These are phyloP conservation scores for Botrylloides violaceus DNA, from an alignment of 23 tunicate genomes.

Conservation along the genomic window DNA sequence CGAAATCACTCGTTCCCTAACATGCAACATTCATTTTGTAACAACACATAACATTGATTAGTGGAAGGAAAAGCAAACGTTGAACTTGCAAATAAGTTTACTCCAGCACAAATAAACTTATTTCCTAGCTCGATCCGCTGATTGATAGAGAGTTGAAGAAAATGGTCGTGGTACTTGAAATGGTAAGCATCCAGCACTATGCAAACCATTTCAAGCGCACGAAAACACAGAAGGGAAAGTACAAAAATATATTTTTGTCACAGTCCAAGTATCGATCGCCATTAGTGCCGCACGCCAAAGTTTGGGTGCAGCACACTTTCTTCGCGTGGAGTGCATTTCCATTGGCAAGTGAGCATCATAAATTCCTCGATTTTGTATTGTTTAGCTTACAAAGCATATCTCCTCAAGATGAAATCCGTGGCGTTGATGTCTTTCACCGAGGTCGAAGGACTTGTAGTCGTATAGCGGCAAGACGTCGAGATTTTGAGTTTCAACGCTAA, in stretches of 20 bases:
- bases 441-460: constrained; percentile 85
- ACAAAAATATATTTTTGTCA: neutral
- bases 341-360: too few relatives aligned
- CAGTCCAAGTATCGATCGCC: neutral
- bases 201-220: neutral
- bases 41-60: neutral
- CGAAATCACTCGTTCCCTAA: neutral
- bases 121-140: neutral
- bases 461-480: constrained; percentile 69
- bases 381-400: constrained; percentile 94
- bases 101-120: neutral
- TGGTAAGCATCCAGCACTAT: neutral
- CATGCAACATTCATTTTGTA: too few relatives aligned
- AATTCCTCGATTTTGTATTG: neutral
- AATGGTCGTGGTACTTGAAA: neutral
- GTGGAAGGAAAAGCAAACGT: neutral
- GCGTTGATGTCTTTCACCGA: constrained; percentile 60
- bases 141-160: neutral
- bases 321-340: too few relatives aligned
- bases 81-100: neutral
- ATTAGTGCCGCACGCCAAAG: neutral
- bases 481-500: constrained; percentile 42
- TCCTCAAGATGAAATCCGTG: constrained; percentile 64
- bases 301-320: too few relatives aligned
- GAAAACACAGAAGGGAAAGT: neutral